Evolutionary conservation across 1,140 invertebrate genomes (phyloP).

Genomic region (Mya arenaria): DNA sequence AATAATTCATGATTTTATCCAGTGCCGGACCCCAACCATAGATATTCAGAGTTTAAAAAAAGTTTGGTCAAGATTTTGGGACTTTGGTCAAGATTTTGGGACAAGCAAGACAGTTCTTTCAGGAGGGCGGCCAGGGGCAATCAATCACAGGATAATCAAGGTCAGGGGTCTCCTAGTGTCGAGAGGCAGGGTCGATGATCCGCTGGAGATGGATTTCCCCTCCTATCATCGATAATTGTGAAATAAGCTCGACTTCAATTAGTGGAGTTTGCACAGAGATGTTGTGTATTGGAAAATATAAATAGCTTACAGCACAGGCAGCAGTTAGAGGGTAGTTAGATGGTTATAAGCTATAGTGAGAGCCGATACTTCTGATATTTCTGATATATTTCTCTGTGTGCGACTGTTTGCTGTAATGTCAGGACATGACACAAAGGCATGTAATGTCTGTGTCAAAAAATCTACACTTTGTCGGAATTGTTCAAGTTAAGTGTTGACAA

Average conservation of each 20-base stretch:
- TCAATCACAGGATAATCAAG: conserved; percentile 46
- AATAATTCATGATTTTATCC: no score
- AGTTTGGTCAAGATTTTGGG: no score
- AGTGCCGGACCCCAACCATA: no score
- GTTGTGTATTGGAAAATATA: conserved; percentile 57
- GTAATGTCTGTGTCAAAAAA: conserved; percentile 29
- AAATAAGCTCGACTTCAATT: conserved; percentile 54
- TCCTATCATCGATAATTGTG: conserved; percentile 56
- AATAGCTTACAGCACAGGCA: conserved; percentile 51
- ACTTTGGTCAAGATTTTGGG: no score
- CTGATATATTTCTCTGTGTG: no score
- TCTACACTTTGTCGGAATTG: conserved; percentile 6
- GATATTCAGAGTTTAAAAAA: no score
- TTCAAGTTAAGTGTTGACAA: conserved; percentile 4
- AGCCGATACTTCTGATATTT: conserved; percentile 28
- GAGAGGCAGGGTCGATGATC: conserved; percentile 45
- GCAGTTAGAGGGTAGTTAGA: conserved; percentile 49
- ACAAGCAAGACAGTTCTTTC: no score
- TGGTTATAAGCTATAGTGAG: conserved; percentile 45
- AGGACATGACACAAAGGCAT: neutral
- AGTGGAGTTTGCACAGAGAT: conserved; percentile 38
- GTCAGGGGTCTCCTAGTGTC: conserved; percentile 18
- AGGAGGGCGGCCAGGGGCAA: conserved; percentile 7
- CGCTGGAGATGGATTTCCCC: conserved; percentile 42
- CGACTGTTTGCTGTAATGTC: no score